Evolutionary conservation across 1,140 invertebrate species (phyloP).

Genomic region (Drosophila nigrodunni): DNA sequence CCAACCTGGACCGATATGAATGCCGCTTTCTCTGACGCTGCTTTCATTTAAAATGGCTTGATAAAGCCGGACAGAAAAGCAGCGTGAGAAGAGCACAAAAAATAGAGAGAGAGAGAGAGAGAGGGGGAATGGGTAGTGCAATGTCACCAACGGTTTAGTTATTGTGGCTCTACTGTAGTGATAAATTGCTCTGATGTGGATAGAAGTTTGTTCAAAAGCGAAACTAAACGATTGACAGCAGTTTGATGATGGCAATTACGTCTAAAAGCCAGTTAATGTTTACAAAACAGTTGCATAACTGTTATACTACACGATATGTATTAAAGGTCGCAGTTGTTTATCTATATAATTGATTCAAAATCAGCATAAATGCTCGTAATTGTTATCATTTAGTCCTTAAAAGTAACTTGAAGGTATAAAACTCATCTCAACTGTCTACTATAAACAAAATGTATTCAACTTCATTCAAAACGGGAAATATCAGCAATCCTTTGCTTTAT

Average conservation of each 20-base stretch:
- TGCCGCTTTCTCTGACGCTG: slow-evolving; percentile 33
- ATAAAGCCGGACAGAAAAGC: slow-evolving; percentile 46
- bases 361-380: too few relatives aligned
- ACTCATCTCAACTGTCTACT: too few relatives aligned
- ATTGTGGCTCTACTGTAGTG: slow-evolving; percentile 34
- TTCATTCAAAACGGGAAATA: too few relatives aligned
- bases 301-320: too few relatives aligned
- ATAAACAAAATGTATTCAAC: too few relatives aligned
- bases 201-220: slow-evolving; percentile 34
- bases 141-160: slow-evolving; percentile 27
- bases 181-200: slow-evolving; percentile 40
- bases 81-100: slow-evolving; percentile 40
- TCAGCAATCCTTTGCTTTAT: too few relatives aligned
- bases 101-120: slow-evolving; percentile 3
- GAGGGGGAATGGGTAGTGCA: slow-evolving; percentile 14
- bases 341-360: too few relatives aligned
- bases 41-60: slow-evolving; percentile 79
- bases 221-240: slow-evolving; percentile 11
- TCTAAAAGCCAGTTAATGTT: slow-evolving; percentile 20
- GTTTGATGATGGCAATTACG: slow-evolving; percentile 39
- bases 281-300: background rate
- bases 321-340: too few relatives aligned
- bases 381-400: too few relatives aligned
- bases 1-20: background rate
- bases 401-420: too few relatives aligned